phyloP scores from a whole-genome alignment of 1,140 invertebrate species.

The Macrobrachium nipponense region DNA sequence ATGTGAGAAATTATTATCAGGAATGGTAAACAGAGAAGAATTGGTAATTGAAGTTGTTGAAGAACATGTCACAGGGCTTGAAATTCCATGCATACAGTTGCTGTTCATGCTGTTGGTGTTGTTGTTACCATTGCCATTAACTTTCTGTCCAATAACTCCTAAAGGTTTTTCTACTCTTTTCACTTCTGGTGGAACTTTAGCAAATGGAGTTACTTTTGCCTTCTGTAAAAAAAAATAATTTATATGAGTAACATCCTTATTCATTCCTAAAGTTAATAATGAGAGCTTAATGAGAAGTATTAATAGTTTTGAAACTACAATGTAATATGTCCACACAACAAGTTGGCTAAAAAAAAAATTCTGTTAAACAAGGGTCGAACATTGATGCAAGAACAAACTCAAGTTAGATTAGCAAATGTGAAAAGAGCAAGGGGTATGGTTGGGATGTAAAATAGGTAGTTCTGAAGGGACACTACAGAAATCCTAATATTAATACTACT shows the following conservation, averaged over 20 bases:
- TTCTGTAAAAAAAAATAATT: conserved; percentile 39
- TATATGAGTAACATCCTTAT: conserved; percentile 15
- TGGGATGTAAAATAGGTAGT: too few relatives aligned
- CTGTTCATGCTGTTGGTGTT: conserved; percentile 5
- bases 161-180: conserved; percentile 58
- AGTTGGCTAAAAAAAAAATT: too few relatives aligned
- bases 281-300: neutral
- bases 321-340: too few relatives aligned
- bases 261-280: neutral
- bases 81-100: conserved; percentile 20
- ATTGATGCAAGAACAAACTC: too few relatives aligned
- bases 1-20: conserved; percentile 39
- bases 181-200: conserved; percentile 61
- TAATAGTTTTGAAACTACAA: too few relatives aligned
- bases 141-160: conserved; percentile 62
- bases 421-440: too few relatives aligned
- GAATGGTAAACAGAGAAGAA: conserved; percentile 26
- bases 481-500: too few relatives aligned
- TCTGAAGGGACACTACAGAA: too few relatives aligned
- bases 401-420: too few relatives aligned
- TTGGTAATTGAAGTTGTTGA: conserved; percentile 29
- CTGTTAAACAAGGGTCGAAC: too few relatives aligned
- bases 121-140: neutral
- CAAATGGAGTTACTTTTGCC: conserved; percentile 56
- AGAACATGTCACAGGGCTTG: conserved; percentile 22